Evolutionary conservation across 1,140 invertebrate species (phyloP), one percentile per base, ranked within the genome.

Genomic region (Rhagoletis pomonella): DNA sequence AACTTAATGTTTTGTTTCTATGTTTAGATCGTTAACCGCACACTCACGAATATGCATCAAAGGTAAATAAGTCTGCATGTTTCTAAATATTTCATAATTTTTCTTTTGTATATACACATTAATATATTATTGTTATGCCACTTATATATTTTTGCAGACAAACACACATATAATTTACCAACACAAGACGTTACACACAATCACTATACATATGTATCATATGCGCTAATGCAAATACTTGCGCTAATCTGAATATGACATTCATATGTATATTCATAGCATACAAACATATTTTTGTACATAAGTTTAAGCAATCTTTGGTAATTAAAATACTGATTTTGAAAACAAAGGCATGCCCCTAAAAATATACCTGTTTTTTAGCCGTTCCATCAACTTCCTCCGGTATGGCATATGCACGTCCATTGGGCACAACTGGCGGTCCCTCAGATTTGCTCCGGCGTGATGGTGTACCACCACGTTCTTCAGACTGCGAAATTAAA

Each of bases 381-480:
- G 90, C 89, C 88, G 89, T 86, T 92, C 91, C 90, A 90, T 93
- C 93, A 93, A 94, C 90, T 92, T 93, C 94, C 90, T 91, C 90
- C 89, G 92, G 88, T 89, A 90, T 90, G 87, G 92, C 90, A 92
- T 91, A 93, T 85, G 91, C 90, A 84, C 95, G 88, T 93, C 94
- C 91, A 94, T 95, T 89, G 94, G 94, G 89, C 93, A 94, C 92
- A 85, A 89, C 91, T 89, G 92, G 94, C 58, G 95, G 96, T 60
- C 96, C 96, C 90, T 96, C 96, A 65, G 96, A 96, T 93, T 96
- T 96, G 94, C 96, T 96, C 89, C 96, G 94, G 59, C 96, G 93
- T 85, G 94, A 94, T 88, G 94, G 93, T 90, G 93, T 92, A 87
- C 91, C 91, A 87, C 93, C 93, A 87, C 94, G 92, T 89, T 94